Percentiles rank a stretch among this genome's conserved stretches.
phyloP scores from a whole-genome alignment of 64 coral and sea anemone species.

The Montipora efflorescens region DNA sequence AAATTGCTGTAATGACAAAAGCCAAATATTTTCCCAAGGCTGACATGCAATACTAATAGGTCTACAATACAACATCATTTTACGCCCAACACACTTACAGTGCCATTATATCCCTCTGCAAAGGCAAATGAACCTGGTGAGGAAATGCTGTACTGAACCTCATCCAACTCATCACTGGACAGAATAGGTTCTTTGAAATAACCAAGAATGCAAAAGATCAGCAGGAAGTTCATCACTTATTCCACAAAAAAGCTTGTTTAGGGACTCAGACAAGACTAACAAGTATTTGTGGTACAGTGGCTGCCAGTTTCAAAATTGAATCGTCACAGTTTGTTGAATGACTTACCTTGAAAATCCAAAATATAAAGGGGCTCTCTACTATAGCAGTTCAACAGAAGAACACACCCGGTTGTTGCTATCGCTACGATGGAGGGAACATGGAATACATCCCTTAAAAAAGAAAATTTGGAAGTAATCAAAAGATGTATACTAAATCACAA shows the following conservation, averaged over 20 bases:
- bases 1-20: too few species aligned
- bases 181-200: conserved; percentile 71
- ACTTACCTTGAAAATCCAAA: conserved; percentile 81
- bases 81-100: background rate
- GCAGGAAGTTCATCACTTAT: too few species aligned
- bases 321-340: too few species aligned
- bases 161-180: conserved; percentile 85
- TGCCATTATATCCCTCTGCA: conserved; percentile 40
- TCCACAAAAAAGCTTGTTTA: background rate
- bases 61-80: too few species aligned
- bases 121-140: conserved; percentile 92
- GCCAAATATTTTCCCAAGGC: too few species aligned
- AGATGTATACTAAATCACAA: background rate
- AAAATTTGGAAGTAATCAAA: background rate
- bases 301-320: too few species aligned
- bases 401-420: conserved; percentile 77
- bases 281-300: too few species aligned
- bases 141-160: conserved; percentile 71
- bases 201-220: background rate
- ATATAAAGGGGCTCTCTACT: conserved; percentile 86
- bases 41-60: too few species aligned
- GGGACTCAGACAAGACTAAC: background rate
- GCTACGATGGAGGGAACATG: conserved; percentile 79
- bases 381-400: conserved; percentile 87
- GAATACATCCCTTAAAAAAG: conserved; percentile 84